Percentiles rank a stretch among this genome's conserved stretches.
These are phyloP conservation scores for Callocephalon fimbriatum DNA, from an alignment of 2,113 vertebrate genomes.

Conservation along the genomic window DNA sequence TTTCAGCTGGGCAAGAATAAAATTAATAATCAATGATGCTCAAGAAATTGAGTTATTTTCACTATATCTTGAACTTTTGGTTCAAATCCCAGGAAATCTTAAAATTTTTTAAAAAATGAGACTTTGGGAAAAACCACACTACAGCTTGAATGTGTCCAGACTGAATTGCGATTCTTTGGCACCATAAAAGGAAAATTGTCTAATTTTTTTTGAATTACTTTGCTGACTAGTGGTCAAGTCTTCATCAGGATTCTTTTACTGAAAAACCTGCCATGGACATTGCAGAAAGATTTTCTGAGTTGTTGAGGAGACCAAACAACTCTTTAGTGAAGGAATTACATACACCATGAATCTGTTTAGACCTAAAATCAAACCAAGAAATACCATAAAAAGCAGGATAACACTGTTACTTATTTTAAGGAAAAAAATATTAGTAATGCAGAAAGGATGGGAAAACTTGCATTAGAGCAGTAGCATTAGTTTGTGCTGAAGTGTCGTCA, in stretches of 20 bases:
- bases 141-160: background rate
- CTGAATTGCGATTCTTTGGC: background rate
- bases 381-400: background rate
- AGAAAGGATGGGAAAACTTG: background rate
- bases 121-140: background rate
- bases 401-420: background rate
- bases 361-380: background rate
- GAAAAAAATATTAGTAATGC: background rate
- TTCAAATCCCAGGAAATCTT: background rate
- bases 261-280: background rate
- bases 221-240: background rate
- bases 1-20: background rate
- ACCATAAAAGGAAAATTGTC: background rate
- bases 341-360: background rate
- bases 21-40: background rate
- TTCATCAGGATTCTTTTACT: background rate
- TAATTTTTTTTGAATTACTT: background rate
- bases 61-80: background rate
- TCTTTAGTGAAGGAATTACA: background rate
- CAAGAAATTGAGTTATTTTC: background rate
- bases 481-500: background rate
- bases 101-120: background rate
- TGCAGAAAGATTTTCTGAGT: background rate
- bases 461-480: background rate
- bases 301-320: rapidly evolving